These are phyloP conservation scores for Cryptus viduatorius DNA, from an alignment of 2,888 invertebrate species.

Conservation along the genomic window DNA sequence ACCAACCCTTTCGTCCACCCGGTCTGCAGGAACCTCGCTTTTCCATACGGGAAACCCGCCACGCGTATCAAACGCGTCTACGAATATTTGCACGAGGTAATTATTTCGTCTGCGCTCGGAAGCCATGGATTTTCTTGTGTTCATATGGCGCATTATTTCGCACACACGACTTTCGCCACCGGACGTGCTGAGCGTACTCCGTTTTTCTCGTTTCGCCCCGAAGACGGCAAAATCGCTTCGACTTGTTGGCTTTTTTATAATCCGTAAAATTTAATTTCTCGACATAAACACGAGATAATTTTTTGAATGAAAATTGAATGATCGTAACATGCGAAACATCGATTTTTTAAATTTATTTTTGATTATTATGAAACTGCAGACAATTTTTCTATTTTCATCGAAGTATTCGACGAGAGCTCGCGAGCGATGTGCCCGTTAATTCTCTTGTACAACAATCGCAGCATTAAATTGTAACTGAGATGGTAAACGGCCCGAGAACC, in stretches of 20 bases:
- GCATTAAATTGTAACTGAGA: conserved; percentile 21
- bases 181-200: neutral
- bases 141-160: conserved; percentile 77
- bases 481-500: conserved; percentile 38
- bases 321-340: too few species aligned
- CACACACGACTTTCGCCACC: conserved; percentile 50
- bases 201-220: neutral
- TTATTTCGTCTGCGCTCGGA: conserved; percentile 79
- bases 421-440: neutral
- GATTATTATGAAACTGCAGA: neutral
- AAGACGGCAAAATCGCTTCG: neutral
- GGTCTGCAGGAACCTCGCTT: conserved; percentile 31
- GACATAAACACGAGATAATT: too few species aligned
- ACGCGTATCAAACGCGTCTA: conserved; percentile 70
- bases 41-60: conserved; percentile 13
- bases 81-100: conserved; percentile 82
- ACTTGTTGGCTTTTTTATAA: neutral
- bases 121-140: conserved; percentile 73
- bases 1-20: conserved; percentile 12
- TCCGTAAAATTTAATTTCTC: neutral
- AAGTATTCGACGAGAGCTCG: neutral
- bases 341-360: neutral
- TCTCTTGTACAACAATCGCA: conserved; percentile 2
- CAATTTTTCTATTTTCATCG: neutral
- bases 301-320: too few species aligned